Conservation (phyloP, 2,113 vertebrate genomes). For the Daphoenositta chrysoptera region DNA sequence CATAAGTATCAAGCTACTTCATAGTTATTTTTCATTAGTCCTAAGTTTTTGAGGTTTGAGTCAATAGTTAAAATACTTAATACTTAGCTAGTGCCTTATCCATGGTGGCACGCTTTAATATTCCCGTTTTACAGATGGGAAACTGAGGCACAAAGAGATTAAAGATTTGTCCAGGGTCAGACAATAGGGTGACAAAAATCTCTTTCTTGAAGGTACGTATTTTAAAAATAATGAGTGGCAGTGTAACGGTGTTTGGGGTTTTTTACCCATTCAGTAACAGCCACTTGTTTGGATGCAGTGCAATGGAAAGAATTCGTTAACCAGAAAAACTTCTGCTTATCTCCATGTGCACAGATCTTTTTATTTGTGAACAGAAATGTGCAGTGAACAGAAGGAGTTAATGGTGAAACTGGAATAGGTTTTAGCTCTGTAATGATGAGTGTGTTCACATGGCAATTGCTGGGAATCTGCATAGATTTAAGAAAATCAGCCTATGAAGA, state of each 20-base stretch:
- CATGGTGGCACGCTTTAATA: not conserved
- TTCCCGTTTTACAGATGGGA: not conserved
- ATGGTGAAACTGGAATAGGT: not conserved
- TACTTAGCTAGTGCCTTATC: not conserved
- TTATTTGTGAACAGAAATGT: not conserved
- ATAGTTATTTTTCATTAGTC: not conserved
- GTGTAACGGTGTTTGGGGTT: not conserved
- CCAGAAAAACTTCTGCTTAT: not conserved
- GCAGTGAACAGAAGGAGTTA: not conserved
- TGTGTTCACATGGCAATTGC: not conserved
- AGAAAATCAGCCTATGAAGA: not conserved
- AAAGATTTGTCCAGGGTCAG: not conserved
- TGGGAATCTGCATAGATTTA: not conserved
- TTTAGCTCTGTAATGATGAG: not conserved
- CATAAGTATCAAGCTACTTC: not conserved
- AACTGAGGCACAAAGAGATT: not conserved
- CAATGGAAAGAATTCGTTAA: not conserved
- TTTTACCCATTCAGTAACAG: not conserved
- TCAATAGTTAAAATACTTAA: not conserved
- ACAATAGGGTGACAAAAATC: not conserved
- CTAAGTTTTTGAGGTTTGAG: not conserved
- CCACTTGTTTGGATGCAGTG: not conserved
- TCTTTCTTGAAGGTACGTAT: not conserved
- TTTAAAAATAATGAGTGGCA: not conserved
- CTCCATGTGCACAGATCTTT: not conserved